Evolutionary conservation across 2,797 vertebrate species (phyloP).

Genomic region (Acrossocheilus fasciatus): DNA sequence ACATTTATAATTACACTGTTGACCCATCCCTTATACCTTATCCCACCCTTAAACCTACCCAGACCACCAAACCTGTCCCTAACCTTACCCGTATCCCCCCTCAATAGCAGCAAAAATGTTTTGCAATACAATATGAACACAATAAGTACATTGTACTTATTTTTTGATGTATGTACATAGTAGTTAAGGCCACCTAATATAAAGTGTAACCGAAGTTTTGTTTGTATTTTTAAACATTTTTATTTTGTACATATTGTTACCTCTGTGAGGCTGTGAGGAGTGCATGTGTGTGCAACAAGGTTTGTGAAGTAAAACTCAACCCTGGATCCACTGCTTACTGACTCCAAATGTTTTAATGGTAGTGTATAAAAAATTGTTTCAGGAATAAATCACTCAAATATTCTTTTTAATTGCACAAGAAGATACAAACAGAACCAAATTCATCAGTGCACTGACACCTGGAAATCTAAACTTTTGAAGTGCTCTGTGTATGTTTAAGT

Average conservation of each 20-base stretch:
- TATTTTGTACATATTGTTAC: slow-evolving; percentile 31
- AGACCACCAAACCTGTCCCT: too few species aligned
- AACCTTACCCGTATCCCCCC: too few species aligned
- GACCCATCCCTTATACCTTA: too few species aligned
- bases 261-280: slow-evolving; percentile 39
- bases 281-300: background rate
- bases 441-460: background rate
- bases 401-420: background rate
- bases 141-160: too few species aligned
- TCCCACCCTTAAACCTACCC: too few species aligned
- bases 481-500: background rate
- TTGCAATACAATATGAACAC: too few species aligned
- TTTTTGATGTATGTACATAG: too few species aligned
- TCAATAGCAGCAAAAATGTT: too few species aligned
- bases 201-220: background rate
- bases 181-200: too few species aligned
- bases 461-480: background rate
- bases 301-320: slow-evolving; percentile 21
- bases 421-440: background rate
- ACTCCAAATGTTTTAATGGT: background rate
- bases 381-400: background rate
- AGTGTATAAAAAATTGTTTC: background rate
- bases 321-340: background rate
- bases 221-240: slow-evolving; percentile 10
- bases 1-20: too few species aligned